Evolutionary conservation across 1,140 invertebrate species (phyloP).

Genomic region (Geopemphigus sp.): DNA sequence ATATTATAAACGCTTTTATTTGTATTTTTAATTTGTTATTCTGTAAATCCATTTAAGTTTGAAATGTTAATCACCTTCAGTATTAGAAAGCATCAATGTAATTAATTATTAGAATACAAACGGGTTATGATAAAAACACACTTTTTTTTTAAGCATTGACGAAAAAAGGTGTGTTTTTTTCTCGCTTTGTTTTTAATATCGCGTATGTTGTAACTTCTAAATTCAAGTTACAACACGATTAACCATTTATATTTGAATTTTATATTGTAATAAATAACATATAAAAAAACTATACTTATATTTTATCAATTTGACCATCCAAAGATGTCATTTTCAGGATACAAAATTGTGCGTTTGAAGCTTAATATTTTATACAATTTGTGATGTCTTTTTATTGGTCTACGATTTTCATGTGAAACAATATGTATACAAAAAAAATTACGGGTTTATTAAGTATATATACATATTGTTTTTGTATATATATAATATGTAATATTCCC

Average conservation of each 20-base stretch:
- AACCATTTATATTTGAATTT: constrained; percentile 1
- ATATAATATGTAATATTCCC: no score
- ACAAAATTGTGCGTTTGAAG: no score
- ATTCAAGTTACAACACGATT: neutral
- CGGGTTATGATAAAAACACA: constrained; percentile 36
- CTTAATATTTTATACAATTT: no score
- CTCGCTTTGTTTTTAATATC: neutral
- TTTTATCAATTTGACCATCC: no score
- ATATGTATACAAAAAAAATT: no score
- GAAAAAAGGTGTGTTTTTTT: constrained; percentile 47
- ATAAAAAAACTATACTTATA: neutral
- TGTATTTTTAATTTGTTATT: neutral
- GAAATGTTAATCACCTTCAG: neutral
- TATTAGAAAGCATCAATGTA: neutral
- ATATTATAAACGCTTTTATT: neutral
- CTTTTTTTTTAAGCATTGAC: constrained; percentile 19
- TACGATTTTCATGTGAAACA: no score
- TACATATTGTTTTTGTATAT: no score
- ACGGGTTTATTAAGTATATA: no score
- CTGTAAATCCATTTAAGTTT: neutral
- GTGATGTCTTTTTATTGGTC: no score
- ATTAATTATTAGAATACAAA: neutral
- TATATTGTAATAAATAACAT: constrained; percentile 23
- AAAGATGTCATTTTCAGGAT: no score
- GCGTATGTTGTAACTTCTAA: neutral